Base-by-base conservation (phyloP, 92 coral and sea anemone species). In the Epizoanthus ramosus region DNA sequence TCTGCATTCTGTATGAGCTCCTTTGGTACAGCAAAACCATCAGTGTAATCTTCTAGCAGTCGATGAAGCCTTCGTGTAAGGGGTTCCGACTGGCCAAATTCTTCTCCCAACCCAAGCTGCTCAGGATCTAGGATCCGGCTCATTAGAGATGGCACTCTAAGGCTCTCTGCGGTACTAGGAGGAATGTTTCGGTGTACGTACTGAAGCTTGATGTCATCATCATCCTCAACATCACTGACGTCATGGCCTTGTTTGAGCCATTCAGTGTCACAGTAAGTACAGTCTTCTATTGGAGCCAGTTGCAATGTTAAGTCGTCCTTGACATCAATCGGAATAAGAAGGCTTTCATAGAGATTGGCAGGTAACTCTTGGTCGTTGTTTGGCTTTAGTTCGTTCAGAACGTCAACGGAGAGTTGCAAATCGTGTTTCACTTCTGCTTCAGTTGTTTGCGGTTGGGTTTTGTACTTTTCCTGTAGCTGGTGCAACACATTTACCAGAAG, bases 1-100 rank as follows among this genome's bases (percentile, higher is more conserved):
- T n/a, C n/a, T n/a, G n/a, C n/a, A n/a, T n/a, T n/a, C n/a, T 94
- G 98, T 80, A 94, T 92, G 0, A 94, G 94, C 81, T 94, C 98
- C 80, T 94, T 94, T 35, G 93, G 95, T 13, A 94, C 94, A 2
- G 97, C 91, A 67, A 94, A 79, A 13, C 98, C 98, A 71, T 94
- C 98, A 12, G 91, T 94, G 80, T 94, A 94, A 23, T 91, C 98
- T 83, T 94, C 95, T 8, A 94, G 79, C 13, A 94, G 90, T n/a
- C 95, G 85, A 56, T 87, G 89, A 25, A 94, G 82, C 59, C 98
- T 81, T 64, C 89, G 85, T 24, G 93, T 86, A 58, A 94, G 75
- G 13, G 92, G 91, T 67, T 89, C 92, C n/a, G 85, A 82, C 60
- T 92, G 98, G 24, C 98, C 98, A 66, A 86, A 89, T 23, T 90